Evolutionary conservation across 2,797 vertebrate genomes (phyloP).

Genomic region (Glyptemys insculpta): DNA sequence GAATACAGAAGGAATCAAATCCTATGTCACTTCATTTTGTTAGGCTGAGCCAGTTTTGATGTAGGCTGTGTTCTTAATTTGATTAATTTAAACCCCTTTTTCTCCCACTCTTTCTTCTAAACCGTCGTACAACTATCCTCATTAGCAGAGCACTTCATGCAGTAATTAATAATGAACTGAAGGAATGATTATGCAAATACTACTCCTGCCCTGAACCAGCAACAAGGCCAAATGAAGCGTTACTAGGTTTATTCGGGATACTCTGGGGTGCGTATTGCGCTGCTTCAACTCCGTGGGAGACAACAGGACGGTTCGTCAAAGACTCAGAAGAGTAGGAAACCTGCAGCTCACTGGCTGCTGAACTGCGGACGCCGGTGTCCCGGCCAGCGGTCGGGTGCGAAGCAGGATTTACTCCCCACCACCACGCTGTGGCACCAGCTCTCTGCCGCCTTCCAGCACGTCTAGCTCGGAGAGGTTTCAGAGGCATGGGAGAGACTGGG

Average conservation of each 20-base stretch:
- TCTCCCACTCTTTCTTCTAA: background rate
- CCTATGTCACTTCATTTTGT: rapidly evolving
- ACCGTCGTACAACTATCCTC: background rate
- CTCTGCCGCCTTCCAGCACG: background rate
- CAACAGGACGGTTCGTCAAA: background rate
- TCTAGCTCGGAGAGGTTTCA: background rate
- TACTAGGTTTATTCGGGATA: rapidly evolving
- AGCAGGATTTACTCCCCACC: background rate
- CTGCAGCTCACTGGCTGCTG: background rate
- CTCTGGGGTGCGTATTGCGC: rapidly evolving
- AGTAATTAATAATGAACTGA: background rate
- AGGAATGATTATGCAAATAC: background rate
- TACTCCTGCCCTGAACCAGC: background rate
- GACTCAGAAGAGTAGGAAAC: background rate
- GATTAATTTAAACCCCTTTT: background rate
- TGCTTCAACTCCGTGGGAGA: rapidly evolving
- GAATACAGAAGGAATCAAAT: rapidly evolving
- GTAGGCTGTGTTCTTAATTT: rapidly evolving
- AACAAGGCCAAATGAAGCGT: rapidly evolving
- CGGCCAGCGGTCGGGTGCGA: background rate
- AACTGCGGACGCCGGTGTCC: too few relatives aligned
- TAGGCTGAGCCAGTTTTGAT: rapidly evolving
- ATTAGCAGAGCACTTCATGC: background rate
- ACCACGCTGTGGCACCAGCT: background rate
- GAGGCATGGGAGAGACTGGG: background rate